Evolutionary conservation across 2,888 invertebrate species (phyloP).

Genomic region (Cetonia aurata): DNA sequence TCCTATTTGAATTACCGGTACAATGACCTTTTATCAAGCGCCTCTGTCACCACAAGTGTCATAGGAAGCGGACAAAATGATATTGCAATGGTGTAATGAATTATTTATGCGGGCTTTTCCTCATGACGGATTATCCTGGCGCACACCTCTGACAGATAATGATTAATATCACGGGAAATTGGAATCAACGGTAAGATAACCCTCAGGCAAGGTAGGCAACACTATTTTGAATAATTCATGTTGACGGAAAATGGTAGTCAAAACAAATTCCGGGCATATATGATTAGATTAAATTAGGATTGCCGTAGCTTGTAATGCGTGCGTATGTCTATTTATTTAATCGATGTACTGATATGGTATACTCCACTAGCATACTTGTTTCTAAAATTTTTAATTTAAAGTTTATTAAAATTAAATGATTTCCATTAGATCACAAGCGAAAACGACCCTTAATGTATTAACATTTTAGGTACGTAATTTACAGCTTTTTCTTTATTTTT

Average conservation of each 20-base stretch:
- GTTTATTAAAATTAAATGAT: too few relatives aligned
- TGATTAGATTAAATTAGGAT: too few relatives aligned
- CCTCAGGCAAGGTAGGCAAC: slow-evolving; percentile 14
- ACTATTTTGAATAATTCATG: background rate
- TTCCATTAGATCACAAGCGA: too few relatives aligned
- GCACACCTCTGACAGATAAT: slow-evolving; percentile 34
- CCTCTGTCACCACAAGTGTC: background rate
- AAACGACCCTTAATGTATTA: too few relatives aligned
- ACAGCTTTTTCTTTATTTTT: too few relatives aligned
- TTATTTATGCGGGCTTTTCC: slow-evolving; percentile 23
- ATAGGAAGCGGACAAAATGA: slow-evolving; percentile 18
- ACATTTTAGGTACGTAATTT: too few relatives aligned
- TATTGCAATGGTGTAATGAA: slow-evolving; percentile 37
- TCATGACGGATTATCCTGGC: slow-evolving; percentile 27
- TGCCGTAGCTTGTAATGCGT: too few relatives aligned
- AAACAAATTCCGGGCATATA: background rate
- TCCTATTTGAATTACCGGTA: slow-evolving; percentile 13
- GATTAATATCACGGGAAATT: slow-evolving; percentile 41
- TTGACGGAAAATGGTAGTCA: background rate
- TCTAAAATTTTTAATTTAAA: too few relatives aligned
- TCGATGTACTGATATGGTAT: too few relatives aligned
- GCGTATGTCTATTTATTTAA: too few relatives aligned
- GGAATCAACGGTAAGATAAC: slow-evolving; percentile 42
- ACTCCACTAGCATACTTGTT: too few relatives aligned
- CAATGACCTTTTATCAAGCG: slow-evolving; percentile 6